A percentile compares a stretch with the other conserved stretches of the same genome.
phyloP scores from a whole-genome alignment of 2,113 vertebrate species.

The Planiliza haematocheilus region DNA sequence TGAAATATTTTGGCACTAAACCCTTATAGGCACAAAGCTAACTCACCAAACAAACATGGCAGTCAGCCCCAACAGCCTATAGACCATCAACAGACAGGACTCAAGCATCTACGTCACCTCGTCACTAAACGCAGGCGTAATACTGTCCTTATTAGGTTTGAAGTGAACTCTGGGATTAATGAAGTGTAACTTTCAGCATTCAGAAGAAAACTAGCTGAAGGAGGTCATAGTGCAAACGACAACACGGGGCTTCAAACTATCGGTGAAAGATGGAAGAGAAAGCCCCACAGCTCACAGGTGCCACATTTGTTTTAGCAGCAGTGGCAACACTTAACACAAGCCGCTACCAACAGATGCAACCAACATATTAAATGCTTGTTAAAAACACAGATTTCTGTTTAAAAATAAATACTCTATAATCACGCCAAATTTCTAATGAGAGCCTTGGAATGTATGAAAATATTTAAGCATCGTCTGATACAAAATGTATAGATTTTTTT shows the following conservation, averaged over 20 bases:
- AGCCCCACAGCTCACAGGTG: slow-evolving; percentile 11
- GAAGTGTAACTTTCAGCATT: slow-evolving; percentile 3
- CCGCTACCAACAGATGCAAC: background rate
- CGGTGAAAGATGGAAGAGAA: background rate
- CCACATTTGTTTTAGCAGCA: slow-evolving; percentile 45
- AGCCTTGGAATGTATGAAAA: slow-evolving; percentile 72
- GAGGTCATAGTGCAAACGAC: slow-evolving; percentile 54
- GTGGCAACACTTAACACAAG: background rate
- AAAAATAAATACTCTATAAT: slow-evolving; percentile 54
- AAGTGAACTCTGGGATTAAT: background rate
- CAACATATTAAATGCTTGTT: slow-evolving; percentile 12
- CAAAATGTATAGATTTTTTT: slow-evolving; percentile 24
- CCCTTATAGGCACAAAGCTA: slow-evolving; percentile 53
- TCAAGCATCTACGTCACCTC: slow-evolving; percentile 1
- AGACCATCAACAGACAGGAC: background rate
- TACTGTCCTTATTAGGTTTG: slow-evolving; percentile 17
- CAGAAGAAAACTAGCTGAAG: slow-evolving; percentile 19
- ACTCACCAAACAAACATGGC: background rate
- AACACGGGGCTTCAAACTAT: slow-evolving; percentile 24
- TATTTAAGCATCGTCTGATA: slow-evolving; percentile 18
- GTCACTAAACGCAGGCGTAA: slow-evolving; percentile 28
- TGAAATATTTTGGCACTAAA: slow-evolving; percentile 58
- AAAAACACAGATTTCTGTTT: slow-evolving; percentile 15
- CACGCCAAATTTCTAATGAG: slow-evolving; percentile 23
- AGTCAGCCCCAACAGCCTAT: background rate